A percentile compares a stretch with the other conserved stretches of the same genome.
These are phyloP conservation scores for Desmodus rotundus DNA, from an alignment of 2,113 vertebrate genomes.

Conservation along the genomic window DNA sequence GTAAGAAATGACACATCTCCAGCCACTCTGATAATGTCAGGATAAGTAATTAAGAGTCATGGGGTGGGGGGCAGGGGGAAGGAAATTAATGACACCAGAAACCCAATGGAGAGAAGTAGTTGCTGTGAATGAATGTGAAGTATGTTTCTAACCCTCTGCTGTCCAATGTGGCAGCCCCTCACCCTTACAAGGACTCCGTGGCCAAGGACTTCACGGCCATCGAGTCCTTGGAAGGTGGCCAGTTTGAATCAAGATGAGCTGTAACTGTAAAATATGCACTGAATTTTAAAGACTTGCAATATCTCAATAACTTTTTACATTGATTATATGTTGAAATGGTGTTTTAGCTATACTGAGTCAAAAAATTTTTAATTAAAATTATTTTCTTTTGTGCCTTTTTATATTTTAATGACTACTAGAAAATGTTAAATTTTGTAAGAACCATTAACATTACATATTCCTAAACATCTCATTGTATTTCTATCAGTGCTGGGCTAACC, in stretches of 20 bases:
- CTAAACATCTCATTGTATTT: not conserved
- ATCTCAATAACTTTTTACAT: not conserved
- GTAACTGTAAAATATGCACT: not conserved
- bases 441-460: not conserved
- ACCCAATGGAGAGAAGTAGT: not conserved
- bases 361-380: not conserved
- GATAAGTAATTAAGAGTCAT: not conserved
- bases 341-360: not conserved
- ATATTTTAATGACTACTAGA: not conserved
- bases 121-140: not conserved
- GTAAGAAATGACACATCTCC: not conserved
- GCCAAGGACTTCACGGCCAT: accelerated
- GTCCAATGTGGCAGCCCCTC: not conserved
- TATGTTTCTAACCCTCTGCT: not conserved
- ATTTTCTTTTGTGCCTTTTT: not conserved
- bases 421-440: not conserved
- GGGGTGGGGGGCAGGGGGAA: not conserved
- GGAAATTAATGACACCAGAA: not conserved
- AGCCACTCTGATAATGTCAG: not conserved
- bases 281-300: not conserved
- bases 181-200: too few species aligned
- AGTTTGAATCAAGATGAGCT: not conserved
- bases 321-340: not conserved
- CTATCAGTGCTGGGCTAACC: not conserved
- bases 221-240: not conserved